phyloP scores from a whole-genome alignment of 2,113 vertebrate species.

The Sapayoa aenigma region DNA sequence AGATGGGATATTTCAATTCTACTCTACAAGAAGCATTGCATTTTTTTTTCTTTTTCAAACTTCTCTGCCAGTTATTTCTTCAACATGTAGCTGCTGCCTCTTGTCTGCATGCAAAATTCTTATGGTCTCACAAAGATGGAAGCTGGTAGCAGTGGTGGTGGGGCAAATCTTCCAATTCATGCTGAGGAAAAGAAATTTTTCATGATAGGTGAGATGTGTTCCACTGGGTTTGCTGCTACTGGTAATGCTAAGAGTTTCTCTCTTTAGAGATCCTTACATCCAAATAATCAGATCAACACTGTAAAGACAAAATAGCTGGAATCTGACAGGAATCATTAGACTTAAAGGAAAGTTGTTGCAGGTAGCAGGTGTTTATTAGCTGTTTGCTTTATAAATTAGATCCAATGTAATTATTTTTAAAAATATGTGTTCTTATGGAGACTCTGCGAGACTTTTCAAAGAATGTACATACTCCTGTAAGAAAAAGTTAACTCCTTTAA shows the following conservation, averaged over 20 bases:
- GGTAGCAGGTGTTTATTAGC: not conserved
- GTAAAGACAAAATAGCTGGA: not conserved
- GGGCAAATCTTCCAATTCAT: not conserved
- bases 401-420: not conserved
- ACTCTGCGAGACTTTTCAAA: not conserved
- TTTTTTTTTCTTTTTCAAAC: not conserved
- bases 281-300: not conserved
- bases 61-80: slow-evolving; percentile 20
- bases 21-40: not conserved
- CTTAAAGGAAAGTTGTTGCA: not conserved
- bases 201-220: not conserved
- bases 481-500: not conserved
- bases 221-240: not conserved
- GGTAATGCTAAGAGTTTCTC: not conserved
- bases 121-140: not conserved
- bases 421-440: not conserved
- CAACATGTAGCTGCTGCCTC: not conserved
- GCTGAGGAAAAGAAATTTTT: slow-evolving; percentile 26
- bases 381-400: not conserved
- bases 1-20: not conserved
- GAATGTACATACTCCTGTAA: not conserved
- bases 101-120: slow-evolving; percentile 14
- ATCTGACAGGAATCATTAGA: not conserved
- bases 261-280: not conserved
- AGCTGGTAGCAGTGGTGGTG: not conserved